Percentiles rank a stretch among this genome's conserved stretches.
These are phyloP conservation scores for Deladenus siricidicola DNA, from an alignment of 2,888 invertebrate species.

Conservation along the genomic window DNA sequence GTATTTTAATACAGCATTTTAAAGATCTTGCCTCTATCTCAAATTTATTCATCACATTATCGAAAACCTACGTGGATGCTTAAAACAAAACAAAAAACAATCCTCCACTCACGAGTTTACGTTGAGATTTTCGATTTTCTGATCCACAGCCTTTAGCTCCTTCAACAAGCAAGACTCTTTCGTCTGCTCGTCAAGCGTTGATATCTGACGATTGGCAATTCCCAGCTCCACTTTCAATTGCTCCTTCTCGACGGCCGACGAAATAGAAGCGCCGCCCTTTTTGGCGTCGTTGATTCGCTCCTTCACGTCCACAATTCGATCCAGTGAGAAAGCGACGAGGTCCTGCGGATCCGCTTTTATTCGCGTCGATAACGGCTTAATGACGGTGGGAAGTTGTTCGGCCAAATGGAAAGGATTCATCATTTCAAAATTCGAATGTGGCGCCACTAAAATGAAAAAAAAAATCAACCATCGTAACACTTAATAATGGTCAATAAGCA, in stretches of 20 bases:
- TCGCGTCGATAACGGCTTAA: conserved; percentile 24
- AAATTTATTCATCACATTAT: no score
- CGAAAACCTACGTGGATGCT: no score
- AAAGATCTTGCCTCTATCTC: no score
- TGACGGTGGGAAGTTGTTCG: conserved; percentile 26
- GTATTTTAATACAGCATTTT: no score
- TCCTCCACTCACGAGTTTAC: background rate
- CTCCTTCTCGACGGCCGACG: conserved; percentile 37
- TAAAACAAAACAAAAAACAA: background rate
- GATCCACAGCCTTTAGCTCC: conserved; percentile 38
- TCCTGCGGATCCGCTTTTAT: conserved; percentile 35
- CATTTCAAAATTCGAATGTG: conserved; percentile 18
- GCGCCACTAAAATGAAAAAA: conserved; percentile 9
- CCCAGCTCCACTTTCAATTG: conserved; percentile 46
- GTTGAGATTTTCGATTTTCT: conserved; percentile 32
- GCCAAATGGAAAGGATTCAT: conserved; percentile 22
- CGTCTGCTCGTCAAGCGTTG: conserved; percentile 42
- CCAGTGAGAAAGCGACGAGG: conserved; percentile 41
- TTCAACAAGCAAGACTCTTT: conserved; percentile 42
- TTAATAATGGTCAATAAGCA: background rate
- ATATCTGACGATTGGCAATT: conserved; percentile 43
- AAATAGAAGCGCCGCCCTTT: conserved; percentile 13
- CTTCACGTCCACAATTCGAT: conserved; percentile 42
- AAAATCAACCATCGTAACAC: background rate
- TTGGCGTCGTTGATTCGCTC: conserved; percentile 27